Percentiles rank a stretch among this genome's conserved stretches.
Conservation (phyloP, 2,797 vertebrate species). For the Etheostoma nigrum region DNA sequence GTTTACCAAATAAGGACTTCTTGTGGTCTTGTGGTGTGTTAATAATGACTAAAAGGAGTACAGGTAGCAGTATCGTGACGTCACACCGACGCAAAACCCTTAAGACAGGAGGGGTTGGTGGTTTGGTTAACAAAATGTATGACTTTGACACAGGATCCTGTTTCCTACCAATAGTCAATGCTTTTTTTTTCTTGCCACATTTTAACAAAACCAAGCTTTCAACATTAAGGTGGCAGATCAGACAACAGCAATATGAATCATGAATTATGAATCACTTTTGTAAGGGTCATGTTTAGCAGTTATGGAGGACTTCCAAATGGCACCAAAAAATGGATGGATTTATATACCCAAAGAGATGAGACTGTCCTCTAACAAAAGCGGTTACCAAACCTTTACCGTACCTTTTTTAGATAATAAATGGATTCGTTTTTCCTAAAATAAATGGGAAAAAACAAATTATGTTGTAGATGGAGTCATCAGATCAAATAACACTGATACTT, state of each 20-base stretch:
- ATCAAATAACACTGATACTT: neutral
- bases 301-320: neutral
- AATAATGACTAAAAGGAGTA: conserved; percentile 1
- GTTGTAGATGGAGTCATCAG: too few species aligned
- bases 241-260: neutral
- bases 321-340: neutral
- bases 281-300: neutral
- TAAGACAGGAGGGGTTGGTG: neutral
- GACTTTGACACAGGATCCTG: neutral
- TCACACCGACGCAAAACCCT: conserved; percentile 1
- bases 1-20: neutral
- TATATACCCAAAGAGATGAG: neutral
- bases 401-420: neutral
- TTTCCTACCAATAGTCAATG: neutral
- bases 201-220: neutral
- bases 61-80: neutral
- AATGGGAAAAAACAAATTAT: neutral
- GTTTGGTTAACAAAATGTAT: conserved; percentile 13
- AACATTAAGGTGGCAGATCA: neutral
- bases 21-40: conserved; percentile 23
- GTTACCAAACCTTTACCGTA: neutral
- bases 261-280: neutral
- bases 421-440: neutral
- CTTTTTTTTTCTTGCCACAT: neutral
- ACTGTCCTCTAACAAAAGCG: neutral